These are phyloP conservation scores for Suricata suricatta DNA, from an alignment of 2,113 vertebrate genomes.

Conservation along the genomic window DNA sequence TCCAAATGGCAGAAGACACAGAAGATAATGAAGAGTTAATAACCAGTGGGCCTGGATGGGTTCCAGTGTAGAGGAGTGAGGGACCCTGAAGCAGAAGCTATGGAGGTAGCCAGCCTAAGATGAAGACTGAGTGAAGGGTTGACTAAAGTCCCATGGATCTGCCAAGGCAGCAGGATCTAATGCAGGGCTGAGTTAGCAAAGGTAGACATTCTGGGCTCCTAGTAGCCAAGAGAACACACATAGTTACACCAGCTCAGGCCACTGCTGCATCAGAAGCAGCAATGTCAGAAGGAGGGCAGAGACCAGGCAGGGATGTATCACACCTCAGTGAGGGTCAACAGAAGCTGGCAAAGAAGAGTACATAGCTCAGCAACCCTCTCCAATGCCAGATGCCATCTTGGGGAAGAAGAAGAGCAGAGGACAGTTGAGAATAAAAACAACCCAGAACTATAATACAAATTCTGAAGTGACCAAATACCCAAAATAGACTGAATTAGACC, in stretches of 20 bases:
- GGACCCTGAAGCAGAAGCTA: not conserved
- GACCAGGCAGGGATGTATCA: not conserved
- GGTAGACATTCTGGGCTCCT: not conserved
- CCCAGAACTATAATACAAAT: not conserved
- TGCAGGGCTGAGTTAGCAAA: not conserved
- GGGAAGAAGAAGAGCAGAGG: not conserved
- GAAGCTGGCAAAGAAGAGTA: not conserved
- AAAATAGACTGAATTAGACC: not conserved
- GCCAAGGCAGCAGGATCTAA: not conserved
- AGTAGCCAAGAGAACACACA: not conserved
- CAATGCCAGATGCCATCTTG: not conserved
- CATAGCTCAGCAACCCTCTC: not conserved
- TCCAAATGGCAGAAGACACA: not conserved
- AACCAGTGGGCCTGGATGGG: not conserved
- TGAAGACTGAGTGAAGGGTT: not conserved
- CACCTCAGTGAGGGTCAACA: not conserved
- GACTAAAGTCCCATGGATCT: not conserved
- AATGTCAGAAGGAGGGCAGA: not conserved
- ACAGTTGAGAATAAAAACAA: conserved; percentile 7
- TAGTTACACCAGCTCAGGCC: not conserved
- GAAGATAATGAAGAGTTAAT: not conserved
- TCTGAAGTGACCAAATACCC: not conserved
- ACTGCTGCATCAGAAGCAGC: not conserved
- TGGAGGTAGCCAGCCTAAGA: not conserved
- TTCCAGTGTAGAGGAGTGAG: not conserved